A percentile compares a stretch with the other conserved stretches of the same genome.
Evolutionary conservation across 2,888 invertebrate genomes (phyloP).

Genomic region (Callyntrura sp.): DNA sequence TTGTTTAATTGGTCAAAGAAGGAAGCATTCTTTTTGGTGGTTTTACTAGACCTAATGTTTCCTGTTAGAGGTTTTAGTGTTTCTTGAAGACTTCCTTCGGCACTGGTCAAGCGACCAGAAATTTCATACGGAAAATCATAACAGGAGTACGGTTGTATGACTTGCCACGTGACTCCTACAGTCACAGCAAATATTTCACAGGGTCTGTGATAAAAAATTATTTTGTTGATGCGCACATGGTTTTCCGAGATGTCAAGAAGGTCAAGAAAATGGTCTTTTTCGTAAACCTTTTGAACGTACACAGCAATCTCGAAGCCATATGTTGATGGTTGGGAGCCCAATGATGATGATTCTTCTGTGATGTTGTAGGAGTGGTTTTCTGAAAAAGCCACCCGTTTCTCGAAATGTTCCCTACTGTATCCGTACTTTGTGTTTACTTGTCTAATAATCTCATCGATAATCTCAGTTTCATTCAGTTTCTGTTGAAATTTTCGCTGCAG

Average conservation of each 20-base stretch:
- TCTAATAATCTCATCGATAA: conserved; percentile 7
- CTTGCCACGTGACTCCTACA: conserved; percentile 29
- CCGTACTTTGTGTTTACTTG: conserved; percentile 3
- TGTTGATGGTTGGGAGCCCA: background rate
- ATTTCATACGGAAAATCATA: conserved; percentile 42
- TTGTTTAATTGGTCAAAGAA: conserved; percentile 28
- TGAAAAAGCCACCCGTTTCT: background rate
- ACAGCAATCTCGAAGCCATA: background rate
- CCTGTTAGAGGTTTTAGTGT: conserved; percentile 28
- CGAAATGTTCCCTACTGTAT: background rate
- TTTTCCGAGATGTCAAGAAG: background rate
- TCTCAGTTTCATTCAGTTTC: background rate
- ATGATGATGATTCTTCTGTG: background rate
- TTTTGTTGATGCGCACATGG: background rate
- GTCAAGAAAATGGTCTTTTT: conserved; percentile 10
- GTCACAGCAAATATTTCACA: conserved; percentile 37
- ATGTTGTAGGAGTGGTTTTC: background rate
- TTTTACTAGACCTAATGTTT: conserved; percentile 32
- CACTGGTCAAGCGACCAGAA: conserved; percentile 15
- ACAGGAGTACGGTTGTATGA: conserved; percentile 8
- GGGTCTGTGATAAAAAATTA: conserved; percentile 23
- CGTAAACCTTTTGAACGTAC: conserved; percentile 10
- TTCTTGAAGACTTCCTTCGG: conserved; percentile 33
- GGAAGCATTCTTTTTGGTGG: conserved; percentile 27
- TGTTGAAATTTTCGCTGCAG: background rate